A percentile compares a stretch with the other conserved stretches of the same genome.
Evolutionary conservation across 2,113 vertebrate species (phyloP).

Genomic region (Toxostoma redivivum): DNA sequence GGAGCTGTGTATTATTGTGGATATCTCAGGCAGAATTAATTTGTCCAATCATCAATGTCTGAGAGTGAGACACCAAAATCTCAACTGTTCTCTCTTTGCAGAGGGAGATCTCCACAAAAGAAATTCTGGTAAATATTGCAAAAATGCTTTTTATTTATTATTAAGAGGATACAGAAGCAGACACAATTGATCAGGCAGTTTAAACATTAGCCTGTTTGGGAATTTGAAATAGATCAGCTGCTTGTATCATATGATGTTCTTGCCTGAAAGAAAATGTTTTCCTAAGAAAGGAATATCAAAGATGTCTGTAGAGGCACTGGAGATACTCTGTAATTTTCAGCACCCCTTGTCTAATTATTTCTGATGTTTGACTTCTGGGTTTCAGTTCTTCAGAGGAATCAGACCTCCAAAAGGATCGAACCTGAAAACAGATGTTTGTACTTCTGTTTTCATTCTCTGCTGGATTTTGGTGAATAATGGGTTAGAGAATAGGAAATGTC

Average conservation of each 20-base stretch:
- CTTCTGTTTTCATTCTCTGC: constrained; percentile 1
- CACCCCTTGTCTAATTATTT: constrained; percentile 23
- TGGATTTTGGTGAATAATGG: constrained; percentile 34
- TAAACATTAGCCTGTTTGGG: neutral
- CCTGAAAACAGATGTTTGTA: constrained; percentile 36
- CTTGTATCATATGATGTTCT: neutral
- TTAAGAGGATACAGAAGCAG: neutral
- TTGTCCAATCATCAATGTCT: neutral
- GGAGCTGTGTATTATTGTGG: neutral
- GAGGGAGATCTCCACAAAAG: neutral
- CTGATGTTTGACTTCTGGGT: neutral
- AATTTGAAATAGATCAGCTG: neutral
- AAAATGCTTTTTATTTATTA: neutral
- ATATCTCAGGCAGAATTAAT: neutral
- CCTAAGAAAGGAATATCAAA: neutral
- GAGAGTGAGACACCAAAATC: neutral
- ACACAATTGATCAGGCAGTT: neutral
- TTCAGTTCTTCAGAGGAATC: constrained; percentile 15
- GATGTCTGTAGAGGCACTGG: neutral
- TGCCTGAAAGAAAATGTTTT: neutral
- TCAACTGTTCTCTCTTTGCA: neutral
- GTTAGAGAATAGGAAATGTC: constrained; percentile 24
- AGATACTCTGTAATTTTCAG: constrained; percentile 14
- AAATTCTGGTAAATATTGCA: neutral
- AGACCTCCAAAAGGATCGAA: neutral